Percentiles rank a stretch among this genome's conserved stretches.
Conservation (phyloP, 2,888 invertebrate species). For the Alloplasta piceator region DNA sequence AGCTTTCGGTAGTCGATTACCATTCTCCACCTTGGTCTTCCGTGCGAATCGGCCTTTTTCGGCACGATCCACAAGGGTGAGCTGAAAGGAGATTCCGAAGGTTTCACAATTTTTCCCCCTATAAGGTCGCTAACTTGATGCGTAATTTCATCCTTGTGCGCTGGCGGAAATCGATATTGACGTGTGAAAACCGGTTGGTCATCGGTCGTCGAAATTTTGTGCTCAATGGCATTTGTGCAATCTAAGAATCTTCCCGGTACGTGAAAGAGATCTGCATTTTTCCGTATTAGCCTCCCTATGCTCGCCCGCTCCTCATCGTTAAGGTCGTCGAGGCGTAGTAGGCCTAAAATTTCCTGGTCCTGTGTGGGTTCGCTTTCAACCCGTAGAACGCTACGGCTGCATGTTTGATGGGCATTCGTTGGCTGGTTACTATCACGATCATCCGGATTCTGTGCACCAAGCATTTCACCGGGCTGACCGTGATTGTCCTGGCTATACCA, state of each 20-base stretch:
- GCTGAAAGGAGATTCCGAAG: no score
- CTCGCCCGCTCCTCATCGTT: conserved; percentile 9
- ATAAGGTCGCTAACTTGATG: background rate
- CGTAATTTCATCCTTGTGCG: conserved; percentile 33
- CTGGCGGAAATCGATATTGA: conserved; percentile 33
- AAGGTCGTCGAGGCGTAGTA: conserved; percentile 18
- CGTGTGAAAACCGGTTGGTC: conserved; percentile 26
- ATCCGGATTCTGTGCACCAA: no score
- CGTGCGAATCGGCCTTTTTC: no score
- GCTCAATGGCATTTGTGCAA: conserved; percentile 7
- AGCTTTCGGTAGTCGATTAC: no score
- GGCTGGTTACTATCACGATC: no score
- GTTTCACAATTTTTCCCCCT: no score
- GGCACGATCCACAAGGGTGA: no score
- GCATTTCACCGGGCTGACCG: no score
- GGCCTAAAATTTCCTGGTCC: background rate
- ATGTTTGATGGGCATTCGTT: background rate
- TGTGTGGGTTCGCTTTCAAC: background rate
- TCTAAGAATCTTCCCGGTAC: background rate
- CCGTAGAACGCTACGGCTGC: background rate
- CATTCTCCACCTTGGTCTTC: no score
- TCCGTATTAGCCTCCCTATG: background rate
- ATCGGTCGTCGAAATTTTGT: conserved; percentile 20
- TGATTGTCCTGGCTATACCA: no score
- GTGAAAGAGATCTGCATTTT: conserved; percentile 13